A percentile compares a stretch with the other conserved stretches of the same genome.
Evolutionary conservation across 2,888 invertebrate genomes (phyloP).

Genomic region (Pyrochroa serraticornis): DNA sequence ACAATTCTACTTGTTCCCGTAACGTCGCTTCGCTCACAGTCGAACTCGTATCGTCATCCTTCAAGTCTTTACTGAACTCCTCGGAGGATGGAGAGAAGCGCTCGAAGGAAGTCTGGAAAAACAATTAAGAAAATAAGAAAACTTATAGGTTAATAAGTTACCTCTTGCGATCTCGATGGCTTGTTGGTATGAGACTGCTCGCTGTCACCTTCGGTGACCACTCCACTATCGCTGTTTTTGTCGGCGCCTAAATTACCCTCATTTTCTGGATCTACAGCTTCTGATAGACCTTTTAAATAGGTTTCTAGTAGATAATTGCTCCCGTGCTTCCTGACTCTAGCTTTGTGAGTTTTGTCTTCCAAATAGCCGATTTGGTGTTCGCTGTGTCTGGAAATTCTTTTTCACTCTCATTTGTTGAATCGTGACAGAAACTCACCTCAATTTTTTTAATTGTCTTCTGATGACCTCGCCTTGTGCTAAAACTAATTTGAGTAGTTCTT

Average conservation of each 20-base stretch:
- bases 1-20: conserved; percentile 70
- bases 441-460: conserved; percentile 57
- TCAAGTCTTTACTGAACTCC: conserved; percentile 52
- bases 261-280: conserved; percentile 54
- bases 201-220: conserved; percentile 71
- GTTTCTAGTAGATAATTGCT: conserved; percentile 81
- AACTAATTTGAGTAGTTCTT: conserved; percentile 63
- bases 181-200: conserved; percentile 54
- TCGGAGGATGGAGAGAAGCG: conserved; percentile 56
- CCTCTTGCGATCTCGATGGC: conserved; percentile 49
- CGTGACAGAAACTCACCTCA: conserved; percentile 46
- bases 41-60: conserved; percentile 54
- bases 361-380: conserved; percentile 80
- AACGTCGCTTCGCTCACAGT: conserved; percentile 63
- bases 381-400: conserved; percentile 50
- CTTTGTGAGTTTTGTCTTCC: conserved; percentile 78
- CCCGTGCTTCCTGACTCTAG: conserved; percentile 75
- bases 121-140: neutral
- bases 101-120: conserved; percentile 49
- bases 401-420: neutral
- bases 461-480: conserved; percentile 67
- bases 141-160: too few species aligned
- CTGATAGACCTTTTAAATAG: conserved; percentile 68
- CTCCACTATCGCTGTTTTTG: conserved; percentile 74
- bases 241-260: conserved; percentile 60